Base-by-base conservation (phyloP, 2,113 vertebrate genomes). In the Melospiza georgiana region DNA sequence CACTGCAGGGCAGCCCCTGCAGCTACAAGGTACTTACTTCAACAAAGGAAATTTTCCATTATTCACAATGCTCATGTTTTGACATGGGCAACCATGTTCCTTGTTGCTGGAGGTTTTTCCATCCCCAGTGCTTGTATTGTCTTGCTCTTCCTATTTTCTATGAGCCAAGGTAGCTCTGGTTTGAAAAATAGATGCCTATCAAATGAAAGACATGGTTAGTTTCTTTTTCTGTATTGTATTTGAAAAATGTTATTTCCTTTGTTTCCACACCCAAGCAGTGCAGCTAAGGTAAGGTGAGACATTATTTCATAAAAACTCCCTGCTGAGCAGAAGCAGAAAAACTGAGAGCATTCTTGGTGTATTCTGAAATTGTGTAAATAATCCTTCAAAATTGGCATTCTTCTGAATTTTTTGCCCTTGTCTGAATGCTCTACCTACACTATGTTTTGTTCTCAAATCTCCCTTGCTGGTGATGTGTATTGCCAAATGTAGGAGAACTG, bases 1-100 rank as follows among this genome's bases (percentile, higher is more conserved):
- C 81, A 99, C 99, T 49, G 98, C 99, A 3, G 99, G 99, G 67
- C 99, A 99, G 49, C 99, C 99, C 44, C 96, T 99, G 95, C 99
- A 99, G 97, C 98, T 99, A 67, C 99, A 99, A 98, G 99, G 99
- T 99, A 98, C 84, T 93, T 65, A 2, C 1, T 88, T 41, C 44
- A 67, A 30, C 52, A 31, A 46, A 48, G 65, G 22, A 17, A 71
- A 5, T 78, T 85, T 37, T 44, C 51, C 5, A 2, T 73, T 78
- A 2, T 23, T 90, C 39, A 57, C 28, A 28, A 31, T 51, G 31
- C 51, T 98, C n/a, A 5, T 81, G 96, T 96, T 98, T 96, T 96
- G 23, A 17, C 46, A 46, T 9, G 24, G 43, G 13, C 63, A 84
- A 84, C 25, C 59, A 6, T 0, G 0, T 80, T 91, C 25, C 27